phyloP scores from a whole-genome alignment of 2,888 invertebrate genomes.

The Microplitis deprimator region DNA sequence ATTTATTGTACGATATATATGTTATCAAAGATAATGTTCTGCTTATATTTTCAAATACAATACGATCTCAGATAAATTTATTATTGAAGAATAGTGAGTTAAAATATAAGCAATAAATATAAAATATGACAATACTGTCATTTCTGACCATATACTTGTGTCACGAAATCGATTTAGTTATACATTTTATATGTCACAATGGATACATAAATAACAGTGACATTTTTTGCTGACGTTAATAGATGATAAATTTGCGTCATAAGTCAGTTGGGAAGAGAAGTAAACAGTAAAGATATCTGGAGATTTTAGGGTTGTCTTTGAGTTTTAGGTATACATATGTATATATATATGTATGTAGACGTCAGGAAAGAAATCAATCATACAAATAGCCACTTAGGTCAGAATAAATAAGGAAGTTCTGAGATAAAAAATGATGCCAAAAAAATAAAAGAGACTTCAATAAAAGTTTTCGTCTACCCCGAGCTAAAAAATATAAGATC shows the following conservation, averaged over 20 bases:
- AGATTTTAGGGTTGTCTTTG: too few species aligned
- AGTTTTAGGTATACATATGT: too few species aligned
- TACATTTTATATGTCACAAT: neutral
- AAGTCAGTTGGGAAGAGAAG: constrained; percentile 1
- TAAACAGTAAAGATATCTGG: neutral
- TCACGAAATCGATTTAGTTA: neutral
- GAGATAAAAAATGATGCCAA: neutral
- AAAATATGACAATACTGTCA: neutral
- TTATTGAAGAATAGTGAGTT: too few species aligned
- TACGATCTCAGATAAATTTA: too few species aligned
- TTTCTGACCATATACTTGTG: neutral
- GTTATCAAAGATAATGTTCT: too few species aligned
- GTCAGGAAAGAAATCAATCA: constrained; percentile 53
- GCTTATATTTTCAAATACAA: too few species aligned
- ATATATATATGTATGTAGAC: too few species aligned
- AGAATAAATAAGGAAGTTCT: neutral
- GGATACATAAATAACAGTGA: neutral
- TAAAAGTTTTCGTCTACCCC: too few species aligned
- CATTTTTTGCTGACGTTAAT: constrained; percentile 12
- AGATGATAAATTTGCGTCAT: constrained; percentile 30
- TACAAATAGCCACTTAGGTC: constrained; percentile 58
- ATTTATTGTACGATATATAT: too few species aligned
- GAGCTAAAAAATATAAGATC: too few species aligned
- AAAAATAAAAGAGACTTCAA: neutral
- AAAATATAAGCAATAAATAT: neutral